Percentiles rank a stretch among this genome's conserved stretches.
Evolutionary conservation across 2,797 vertebrate species (phyloP).

Genomic region (Cryptoprocta ferox): DNA sequence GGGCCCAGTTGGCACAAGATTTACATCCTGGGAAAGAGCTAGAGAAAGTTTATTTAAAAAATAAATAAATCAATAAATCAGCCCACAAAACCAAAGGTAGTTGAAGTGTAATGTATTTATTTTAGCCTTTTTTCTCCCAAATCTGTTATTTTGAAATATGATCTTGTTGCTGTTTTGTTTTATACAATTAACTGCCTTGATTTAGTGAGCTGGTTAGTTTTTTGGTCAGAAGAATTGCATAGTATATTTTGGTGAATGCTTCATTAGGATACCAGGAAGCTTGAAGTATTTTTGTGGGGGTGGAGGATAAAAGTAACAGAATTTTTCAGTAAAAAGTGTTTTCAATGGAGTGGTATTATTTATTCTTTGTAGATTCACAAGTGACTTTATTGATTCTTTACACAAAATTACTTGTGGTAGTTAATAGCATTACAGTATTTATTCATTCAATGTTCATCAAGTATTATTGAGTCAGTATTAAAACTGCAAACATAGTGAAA

Average conservation of each 20-base stretch:
- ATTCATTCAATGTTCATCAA: neutral
- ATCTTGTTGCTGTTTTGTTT: constrained; percentile 46
- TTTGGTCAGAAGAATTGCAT: constrained; percentile 23
- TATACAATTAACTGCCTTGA: constrained; percentile 56
- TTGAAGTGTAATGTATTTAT: constrained; percentile 53
- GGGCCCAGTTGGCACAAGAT: constrained; percentile 45
- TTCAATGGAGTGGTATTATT: neutral
- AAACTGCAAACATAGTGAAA: neutral
- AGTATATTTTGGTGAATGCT: constrained; percentile 15
- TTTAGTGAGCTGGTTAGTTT: neutral
- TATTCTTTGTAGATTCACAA: neutral
- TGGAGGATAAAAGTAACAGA: neutral
- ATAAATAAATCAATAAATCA: constrained; percentile 71
- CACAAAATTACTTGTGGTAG: neutral
- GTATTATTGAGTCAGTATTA: neutral
- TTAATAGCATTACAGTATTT: neutral
- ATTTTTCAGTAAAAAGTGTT: constrained; percentile 11
- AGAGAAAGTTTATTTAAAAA: constrained; percentile 73
- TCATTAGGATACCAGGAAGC: constrained; percentile 4
- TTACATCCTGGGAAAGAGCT: constrained; percentile 65
- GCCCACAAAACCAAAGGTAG: constrained; percentile 69
- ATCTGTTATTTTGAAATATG: constrained; percentile 70
- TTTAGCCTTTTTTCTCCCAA: constrained; percentile 41
- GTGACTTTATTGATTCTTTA: neutral
- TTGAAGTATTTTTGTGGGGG: neutral